A percentile compares a stretch with the other conserved stretches of the same genome.
phyloP scores from a whole-genome alignment of 2,113 vertebrate genomes.

The Alaudala cheleensis region DNA sequence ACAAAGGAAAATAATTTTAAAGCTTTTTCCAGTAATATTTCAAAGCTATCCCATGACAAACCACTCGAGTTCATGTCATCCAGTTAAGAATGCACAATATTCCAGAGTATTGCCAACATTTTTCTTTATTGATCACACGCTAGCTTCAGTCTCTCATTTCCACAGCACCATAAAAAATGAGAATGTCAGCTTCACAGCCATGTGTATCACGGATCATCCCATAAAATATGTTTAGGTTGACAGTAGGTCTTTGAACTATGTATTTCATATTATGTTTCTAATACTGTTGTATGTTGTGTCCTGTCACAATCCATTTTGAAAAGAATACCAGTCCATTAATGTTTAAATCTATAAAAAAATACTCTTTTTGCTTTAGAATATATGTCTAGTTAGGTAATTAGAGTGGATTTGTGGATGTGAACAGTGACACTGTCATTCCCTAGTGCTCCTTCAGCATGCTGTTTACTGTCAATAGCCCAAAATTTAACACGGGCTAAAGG shows the following conservation, averaged over 20 bases:
- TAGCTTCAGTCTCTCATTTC: slow-evolving; percentile 19
- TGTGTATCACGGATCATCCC: slow-evolving; percentile 54
- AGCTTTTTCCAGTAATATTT: slow-evolving; percentile 48
- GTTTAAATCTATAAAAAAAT: not conserved
- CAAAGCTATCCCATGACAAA: slow-evolving; percentile 1
- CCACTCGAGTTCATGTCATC: slow-evolving; percentile 16
- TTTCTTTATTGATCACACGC: slow-evolving; percentile 49
- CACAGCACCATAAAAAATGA: not conserved
- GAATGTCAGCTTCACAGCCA: not conserved
- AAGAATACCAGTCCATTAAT: not conserved
- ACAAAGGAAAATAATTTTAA: slow-evolving; percentile 37
- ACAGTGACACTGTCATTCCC: not conserved
- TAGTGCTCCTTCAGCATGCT: not conserved
- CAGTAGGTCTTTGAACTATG: slow-evolving; percentile 4
- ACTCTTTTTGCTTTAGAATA: not conserved
- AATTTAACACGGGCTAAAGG: not conserved
- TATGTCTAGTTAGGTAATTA: not conserved
- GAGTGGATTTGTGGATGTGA: not conserved
- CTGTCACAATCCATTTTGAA: slow-evolving; percentile 14
- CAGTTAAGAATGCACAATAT: slow-evolving; percentile 26
- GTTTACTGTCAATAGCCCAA: not conserved
- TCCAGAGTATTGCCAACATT: slow-evolving; percentile 37
- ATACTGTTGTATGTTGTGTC: not conserved
- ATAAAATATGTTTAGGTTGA: slow-evolving; percentile 41
- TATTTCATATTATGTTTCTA: slow-evolving; percentile 5